phyloP scores from a whole-genome alignment of 2,113 vertebrate genomes.

The Herpailurus yagouaroundi region DNA sequence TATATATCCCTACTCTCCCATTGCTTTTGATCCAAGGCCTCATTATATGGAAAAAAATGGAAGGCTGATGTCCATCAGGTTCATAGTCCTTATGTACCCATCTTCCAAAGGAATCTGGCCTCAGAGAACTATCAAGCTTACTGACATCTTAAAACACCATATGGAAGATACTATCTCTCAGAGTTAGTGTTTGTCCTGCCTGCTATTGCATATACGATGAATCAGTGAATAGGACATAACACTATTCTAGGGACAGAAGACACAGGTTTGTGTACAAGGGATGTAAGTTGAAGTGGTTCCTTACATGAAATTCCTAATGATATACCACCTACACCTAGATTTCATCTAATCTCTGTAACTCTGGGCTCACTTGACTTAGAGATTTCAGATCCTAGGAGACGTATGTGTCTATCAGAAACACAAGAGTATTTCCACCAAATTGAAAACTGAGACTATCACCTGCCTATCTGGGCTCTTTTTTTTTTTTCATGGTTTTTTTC shows the following conservation, averaged over 20 bases:
- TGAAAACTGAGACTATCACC: not conserved
- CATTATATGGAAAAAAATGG: not conserved
- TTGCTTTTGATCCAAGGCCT: not conserved
- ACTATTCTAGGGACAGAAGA: not conserved
- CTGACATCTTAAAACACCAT: not conserved
- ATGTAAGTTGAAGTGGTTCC: not conserved
- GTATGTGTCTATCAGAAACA: not conserved
- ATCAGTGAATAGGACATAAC: not conserved
- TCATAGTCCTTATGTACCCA: not conserved
- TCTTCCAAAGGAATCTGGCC: not conserved
- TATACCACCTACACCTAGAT: not conserved
- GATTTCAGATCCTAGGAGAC: not conserved
- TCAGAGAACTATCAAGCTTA: not conserved
- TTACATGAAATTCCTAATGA: not conserved
- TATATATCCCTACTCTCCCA: not conserved
- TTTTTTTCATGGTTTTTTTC: too few species aligned
- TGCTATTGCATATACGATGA: not conserved
- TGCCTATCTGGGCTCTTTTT: not conserved
- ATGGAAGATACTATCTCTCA: not conserved
- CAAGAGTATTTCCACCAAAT: not conserved
- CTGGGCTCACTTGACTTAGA: not conserved
- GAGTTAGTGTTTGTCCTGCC: not conserved
- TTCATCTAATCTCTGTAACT: conserved; percentile 15
- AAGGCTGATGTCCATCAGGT: not conserved
- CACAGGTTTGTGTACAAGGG: not conserved